Evolutionary conservation across 2,797 vertebrate genomes (phyloP), one percentile per base, ranked within the genome.

Genomic region (Hoplostethus atlanticus): DNA sequence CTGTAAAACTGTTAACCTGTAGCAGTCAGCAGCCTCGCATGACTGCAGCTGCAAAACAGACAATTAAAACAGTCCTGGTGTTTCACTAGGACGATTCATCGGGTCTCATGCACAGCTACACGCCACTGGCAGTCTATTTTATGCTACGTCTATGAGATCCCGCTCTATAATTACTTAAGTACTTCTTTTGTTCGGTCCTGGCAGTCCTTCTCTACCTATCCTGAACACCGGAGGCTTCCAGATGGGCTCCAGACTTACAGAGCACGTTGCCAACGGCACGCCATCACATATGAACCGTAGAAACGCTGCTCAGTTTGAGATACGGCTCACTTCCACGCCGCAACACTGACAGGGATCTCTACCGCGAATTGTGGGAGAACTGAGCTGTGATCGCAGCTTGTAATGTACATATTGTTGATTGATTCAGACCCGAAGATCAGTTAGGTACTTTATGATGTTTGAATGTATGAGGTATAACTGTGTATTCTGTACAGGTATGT

Each of bases 161-260:
- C 21, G 60, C 77, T 64, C 56, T 73, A 68, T 87, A 85, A 92
- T 88, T 87, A 84, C 64, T 69, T 21, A 21, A 21, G 21, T 63
- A 30, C 68, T 72, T 67, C 77, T 85, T 77, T 87, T 85, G 76
- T 90, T 72, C 30, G 63, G 73, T 71, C 69, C 71, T 74, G 71
- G 71, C 76, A 50, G 60, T 83, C 54, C 34, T 67, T 72, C 50
- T 80, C 61, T 59, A 73, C 70, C 76, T 73, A 55, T 55, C 61
- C 60, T 46, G 30, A 83, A 68, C 67, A 72, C 83, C 47, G 4
- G 67, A 77, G 64, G 61, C 64, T 51, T 73, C 64, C 83, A 88
- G 78, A 84, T 84, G 76, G 34, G 34, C n/a, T 28, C 25, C 56
- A 73, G 59, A 84, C 68, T 58, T 36, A 65, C 53, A 77, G 73